These are phyloP conservation scores for Rissa tridactyla DNA, from an alignment of 2,113 vertebrate genomes.

Conservation along the genomic window DNA sequence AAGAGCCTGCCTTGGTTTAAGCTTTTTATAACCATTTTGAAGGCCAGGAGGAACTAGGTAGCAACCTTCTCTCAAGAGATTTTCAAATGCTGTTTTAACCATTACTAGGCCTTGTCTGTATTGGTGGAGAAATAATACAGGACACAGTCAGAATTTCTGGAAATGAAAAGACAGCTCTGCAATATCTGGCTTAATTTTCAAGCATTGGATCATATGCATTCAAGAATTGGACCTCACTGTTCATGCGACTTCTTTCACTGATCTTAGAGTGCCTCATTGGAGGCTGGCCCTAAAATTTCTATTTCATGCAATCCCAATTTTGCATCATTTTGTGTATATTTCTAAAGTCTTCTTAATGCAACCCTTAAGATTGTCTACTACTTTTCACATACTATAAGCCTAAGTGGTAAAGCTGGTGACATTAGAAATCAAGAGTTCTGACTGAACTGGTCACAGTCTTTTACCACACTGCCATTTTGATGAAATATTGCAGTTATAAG, in stretches of 20 bases:
- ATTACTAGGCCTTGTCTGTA: background rate
- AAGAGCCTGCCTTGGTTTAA: constrained; percentile 7
- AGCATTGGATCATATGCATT: background rate
- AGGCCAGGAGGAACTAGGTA: background rate
- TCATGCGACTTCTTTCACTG: background rate
- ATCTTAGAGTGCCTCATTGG: background rate
- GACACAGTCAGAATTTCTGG: background rate
- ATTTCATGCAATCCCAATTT: background rate
- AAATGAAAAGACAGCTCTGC: background rate
- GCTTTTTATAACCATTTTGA: background rate
- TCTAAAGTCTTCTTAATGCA: background rate
- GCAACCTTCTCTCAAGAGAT: background rate
- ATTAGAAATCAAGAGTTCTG: background rate
- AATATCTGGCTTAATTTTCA: background rate
- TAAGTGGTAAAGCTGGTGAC: background rate
- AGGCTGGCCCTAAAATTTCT: background rate
- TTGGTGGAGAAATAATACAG: background rate
- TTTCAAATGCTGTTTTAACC: background rate
- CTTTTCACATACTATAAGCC: background rate
- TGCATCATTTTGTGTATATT: background rate
- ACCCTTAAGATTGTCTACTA: background rate
- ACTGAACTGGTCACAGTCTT: background rate
- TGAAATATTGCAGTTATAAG: background rate
- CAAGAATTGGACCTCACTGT: background rate
- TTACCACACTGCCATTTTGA: background rate